Evolutionary conservation across 2,888 invertebrate species (phyloP).

Genomic region (Odontothrips loti): DNA sequence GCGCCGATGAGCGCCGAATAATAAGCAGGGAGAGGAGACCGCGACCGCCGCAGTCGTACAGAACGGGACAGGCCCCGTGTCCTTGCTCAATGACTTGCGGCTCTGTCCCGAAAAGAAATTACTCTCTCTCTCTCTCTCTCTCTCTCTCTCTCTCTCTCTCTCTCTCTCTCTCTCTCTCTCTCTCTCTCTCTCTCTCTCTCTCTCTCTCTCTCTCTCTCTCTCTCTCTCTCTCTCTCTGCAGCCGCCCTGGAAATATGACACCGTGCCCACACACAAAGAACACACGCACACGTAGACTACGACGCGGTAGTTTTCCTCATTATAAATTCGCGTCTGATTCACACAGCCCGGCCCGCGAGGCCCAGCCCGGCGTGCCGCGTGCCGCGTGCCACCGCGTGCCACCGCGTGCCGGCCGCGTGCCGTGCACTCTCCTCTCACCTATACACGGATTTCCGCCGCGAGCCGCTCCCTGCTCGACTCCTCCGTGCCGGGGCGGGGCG

Average conservation of each 20-base stretch:
- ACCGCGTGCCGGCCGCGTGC: too few species aligned
- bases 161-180: neutral
- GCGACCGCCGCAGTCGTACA: too few species aligned
- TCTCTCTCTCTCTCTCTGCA: neutral
- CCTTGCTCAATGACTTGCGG: too few species aligned
- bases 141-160: slow-evolving; percentile 6
- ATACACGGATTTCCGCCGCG: neutral
- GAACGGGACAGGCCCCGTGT: too few species aligned
- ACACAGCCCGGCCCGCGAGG: neutral
- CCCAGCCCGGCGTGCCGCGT: too few species aligned
- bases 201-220: neutral
- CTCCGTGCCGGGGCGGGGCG: neutral
- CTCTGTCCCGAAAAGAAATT: neutral
- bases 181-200: neutral
- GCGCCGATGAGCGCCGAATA: too few species aligned
- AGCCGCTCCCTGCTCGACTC: neutral
- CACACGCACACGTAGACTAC: too few species aligned
- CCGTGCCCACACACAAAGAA: neutral
- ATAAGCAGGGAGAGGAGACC: too few species aligned
- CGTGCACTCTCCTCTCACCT: too few species aligned
- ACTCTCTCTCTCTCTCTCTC: neutral
- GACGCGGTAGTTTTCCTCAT: neutral
- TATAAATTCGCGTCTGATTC: slow-evolving; percentile 10
- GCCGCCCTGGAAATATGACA: slow-evolving; percentile 1
- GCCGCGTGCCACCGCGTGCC: too few species aligned